Base-by-base conservation (phyloP, 1,140 invertebrate genomes). In the Drosophila murphyi region DNA sequence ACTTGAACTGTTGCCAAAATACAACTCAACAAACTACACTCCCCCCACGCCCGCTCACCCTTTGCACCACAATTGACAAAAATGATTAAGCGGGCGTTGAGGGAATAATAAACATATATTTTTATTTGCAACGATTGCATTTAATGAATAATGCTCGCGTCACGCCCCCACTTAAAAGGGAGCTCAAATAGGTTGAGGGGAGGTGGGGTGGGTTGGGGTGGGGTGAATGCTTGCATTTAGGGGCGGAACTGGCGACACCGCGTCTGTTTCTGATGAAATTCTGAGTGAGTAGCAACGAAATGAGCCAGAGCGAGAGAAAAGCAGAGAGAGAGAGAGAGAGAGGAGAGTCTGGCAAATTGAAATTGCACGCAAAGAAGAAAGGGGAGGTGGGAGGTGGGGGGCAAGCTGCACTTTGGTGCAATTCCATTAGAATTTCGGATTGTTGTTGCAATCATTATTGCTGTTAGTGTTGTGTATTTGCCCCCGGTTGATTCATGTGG, bases 221-320 rank as follows among this genome's bases (percentile, higher is more conserved):
- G 55, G 56, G 20, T 20, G 20, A 20, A 20, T 20, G 20, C 20
- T 20, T 20, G 20, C 31, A 47, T 7, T 41, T 4, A 50, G 56
- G 37, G 62, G 10, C 56, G 63, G 31, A 59, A 69, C 76, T 82
- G 83, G 83, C 83, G 83, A 87, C 83, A 87, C 83, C 79, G 83
- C 83, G 83, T 87, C 83, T 87, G 79, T 74, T 88, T 82, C 72
- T 87, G 83, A 78, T 87, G 83, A 87, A 87, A 87, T 87, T 75
- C 35, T 37, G 37, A 6, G 47, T 32, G 35, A 39, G 7, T 7
- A 50, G 5, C 10, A 28, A 3, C n/a, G 12, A 12, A 45, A 32
- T 43, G 5, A 34, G 5, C 43, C 50, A 54, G 20, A 41, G 61
- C 61, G 31, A 43, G n/a, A 41, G 8, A 41, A 10, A 4, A 32